A percentile compares a stretch with the other conserved stretches of the same genome.
Evolutionary conservation across 1,140 invertebrate genomes (phyloP).

Genomic region (Drosophila melanica): DNA sequence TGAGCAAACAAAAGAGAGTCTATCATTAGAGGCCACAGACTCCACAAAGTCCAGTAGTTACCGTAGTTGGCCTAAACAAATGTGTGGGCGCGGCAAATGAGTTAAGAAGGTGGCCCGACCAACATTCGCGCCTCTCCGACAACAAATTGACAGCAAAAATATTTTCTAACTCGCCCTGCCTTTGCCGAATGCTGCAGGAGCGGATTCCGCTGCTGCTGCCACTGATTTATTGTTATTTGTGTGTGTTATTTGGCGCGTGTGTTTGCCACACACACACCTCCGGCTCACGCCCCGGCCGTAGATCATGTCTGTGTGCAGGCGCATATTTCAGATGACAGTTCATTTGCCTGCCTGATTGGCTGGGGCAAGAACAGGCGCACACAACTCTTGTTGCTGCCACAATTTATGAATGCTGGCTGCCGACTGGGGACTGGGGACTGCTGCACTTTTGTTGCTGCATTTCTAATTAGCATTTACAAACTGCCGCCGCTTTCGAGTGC

Average conservation of each 20-base stretch:
- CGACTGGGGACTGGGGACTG: constrained; percentile 17
- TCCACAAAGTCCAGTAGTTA: constrained; percentile 13
- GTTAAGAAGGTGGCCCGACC: constrained; percentile 23
- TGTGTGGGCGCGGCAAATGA: constrained; percentile 71
- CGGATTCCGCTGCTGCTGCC: constrained; percentile 2
- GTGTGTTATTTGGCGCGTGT: constrained; percentile 66
- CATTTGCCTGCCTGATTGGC: constrained; percentile 73
- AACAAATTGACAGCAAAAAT: constrained; percentile 65
- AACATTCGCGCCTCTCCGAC: constrained; percentile 45
- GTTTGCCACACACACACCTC: constrained; percentile 60
- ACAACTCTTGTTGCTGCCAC: constrained; percentile 29
- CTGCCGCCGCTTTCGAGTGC: constrained; percentile 46
- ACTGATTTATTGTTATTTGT: constrained; percentile 75
- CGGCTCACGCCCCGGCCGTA: constrained; percentile 58
- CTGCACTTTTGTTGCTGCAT: constrained; percentile 45
- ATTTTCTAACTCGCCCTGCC: constrained; percentile 63
- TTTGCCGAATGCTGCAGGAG: constrained; percentile 1
- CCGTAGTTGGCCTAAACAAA: constrained; percentile 45
- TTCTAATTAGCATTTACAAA: constrained; percentile 83
- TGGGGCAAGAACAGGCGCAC: background rate
- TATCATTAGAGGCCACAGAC: constrained; percentile 42
- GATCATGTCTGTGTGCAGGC: constrained; percentile 55
- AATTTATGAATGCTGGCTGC: constrained; percentile 63
- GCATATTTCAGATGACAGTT: constrained; percentile 78
- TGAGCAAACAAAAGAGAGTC: constrained; percentile 3